Percentiles rank a stretch among this genome's conserved stretches.
Conservation (phyloP, 1,140 invertebrate genomes). For the Stegodyphus mimosarum region DNA sequence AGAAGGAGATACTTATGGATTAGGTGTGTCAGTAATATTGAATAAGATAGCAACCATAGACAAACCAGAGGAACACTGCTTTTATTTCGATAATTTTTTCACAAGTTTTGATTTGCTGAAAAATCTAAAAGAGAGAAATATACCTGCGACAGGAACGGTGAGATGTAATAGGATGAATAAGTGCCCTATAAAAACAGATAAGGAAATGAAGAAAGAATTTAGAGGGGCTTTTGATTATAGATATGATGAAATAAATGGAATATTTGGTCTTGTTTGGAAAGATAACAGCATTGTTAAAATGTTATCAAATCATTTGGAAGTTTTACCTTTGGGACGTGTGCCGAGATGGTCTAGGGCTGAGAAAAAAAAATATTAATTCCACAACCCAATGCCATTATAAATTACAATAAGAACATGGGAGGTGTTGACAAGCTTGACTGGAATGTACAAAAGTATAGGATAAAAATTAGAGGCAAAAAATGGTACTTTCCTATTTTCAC, state of each 20-base stretch:
- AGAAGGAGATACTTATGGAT: slow-evolving; percentile 10
- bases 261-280: slow-evolving; percentile 16
- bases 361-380: slow-evolving; percentile 31
- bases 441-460: slow-evolving; percentile 38
- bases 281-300: slow-evolving; percentile 16
- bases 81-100: slow-evolving; percentile 15
- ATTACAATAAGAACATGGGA: slow-evolving; percentile 38
- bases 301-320: slow-evolving; percentile 16
- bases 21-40: slow-evolving; percentile 16
- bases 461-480: slow-evolving; percentile 33
- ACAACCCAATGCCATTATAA: slow-evolving; percentile 38
- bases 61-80: slow-evolving; percentile 13
- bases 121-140: slow-evolving; percentile 14
- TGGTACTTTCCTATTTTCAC: slow-evolving; percentile 38
- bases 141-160: slow-evolving; percentile 15
- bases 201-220: slow-evolving; percentile 16
- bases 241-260: slow-evolving; percentile 13
- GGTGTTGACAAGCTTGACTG: slow-evolving; percentile 38
- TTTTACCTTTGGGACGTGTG: slow-evolving; percentile 12
- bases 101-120: slow-evolving; percentile 16
- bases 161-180: slow-evolving; percentile 16
- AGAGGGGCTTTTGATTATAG: slow-evolving; percentile 16
- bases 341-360: slow-evolving; percentile 15
- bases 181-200: slow-evolving; percentile 16
- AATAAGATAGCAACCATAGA: slow-evolving; percentile 16